Base-by-base conservation (phyloP, 2,113 vertebrate species). In the Pristiophorus japonicus region DNA sequence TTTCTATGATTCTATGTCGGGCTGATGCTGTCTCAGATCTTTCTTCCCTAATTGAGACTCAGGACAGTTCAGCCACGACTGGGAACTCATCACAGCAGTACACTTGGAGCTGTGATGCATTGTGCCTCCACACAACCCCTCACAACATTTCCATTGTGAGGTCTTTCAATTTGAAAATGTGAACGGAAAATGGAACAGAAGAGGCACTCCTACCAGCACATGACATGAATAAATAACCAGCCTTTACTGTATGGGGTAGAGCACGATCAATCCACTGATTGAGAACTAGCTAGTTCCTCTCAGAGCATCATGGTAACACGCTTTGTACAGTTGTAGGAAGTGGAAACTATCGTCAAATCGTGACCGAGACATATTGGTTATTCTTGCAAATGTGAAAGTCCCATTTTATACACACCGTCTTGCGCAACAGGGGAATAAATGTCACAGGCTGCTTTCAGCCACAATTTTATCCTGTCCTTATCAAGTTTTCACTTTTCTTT, bases 401-500 rank as follows among this genome's bases (percentile, higher is more conserved):
- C 45, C 24, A 34, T 47, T 94, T 70, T 12, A 73, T 70, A 24
- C 4, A 70, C 24, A 3, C 24, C 8, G 73, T 2, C 66, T 67
- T 34, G 22, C 73, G 66, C 24, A 94, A 47, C 3, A 51, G 22
- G 24, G 42, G 11, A 94, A 55, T 90, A 67, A 16, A 51, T 12
- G 42, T 45, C 38, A 94, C 22, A 12, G 22, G 11, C 51, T 94
- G 42, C 42, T 94, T 94, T 94, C 66, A 70, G n/a, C 45, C 93
- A 73, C 65, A 94, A 94, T 45, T 47, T 94, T 45, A 47, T 94
- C 38, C 93, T 47, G 66, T 70, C 27, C 93, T 94, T 34, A 94
- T 94, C 92, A 94, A 47, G 11, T 65, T 94, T 67, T 94, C 92
- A 70, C 93, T 94, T 45, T 92, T 63, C 88, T 70, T 94, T 94